Evolutionary conservation across 2,888 invertebrate species (phyloP).

Genomic region (Tetropium fuscum): DNA sequence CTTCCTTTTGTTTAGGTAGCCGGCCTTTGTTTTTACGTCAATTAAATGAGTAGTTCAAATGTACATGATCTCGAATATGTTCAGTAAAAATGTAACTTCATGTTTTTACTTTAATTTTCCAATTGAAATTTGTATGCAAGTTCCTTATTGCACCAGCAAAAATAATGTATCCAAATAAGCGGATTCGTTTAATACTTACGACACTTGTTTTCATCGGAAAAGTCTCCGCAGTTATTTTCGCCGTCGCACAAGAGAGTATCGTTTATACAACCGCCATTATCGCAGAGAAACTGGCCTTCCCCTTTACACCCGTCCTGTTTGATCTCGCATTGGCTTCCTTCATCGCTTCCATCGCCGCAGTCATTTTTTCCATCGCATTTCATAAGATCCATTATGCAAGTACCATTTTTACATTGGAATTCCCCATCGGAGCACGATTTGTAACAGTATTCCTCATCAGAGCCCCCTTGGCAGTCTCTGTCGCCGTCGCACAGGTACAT

Average conservation of each 20-base stretch:
- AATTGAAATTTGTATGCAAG: no score
- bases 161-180: no score
- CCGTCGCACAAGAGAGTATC: conserved; percentile 78
- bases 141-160: no score
- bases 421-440: conserved; percentile 66
- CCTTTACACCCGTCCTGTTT: conserved; percentile 58
- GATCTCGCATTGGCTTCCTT: conserved; percentile 65
- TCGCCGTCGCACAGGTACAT: conserved; percentile 77
- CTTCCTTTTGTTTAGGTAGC: no score
- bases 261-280: conserved; percentile 75
- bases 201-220: conserved; percentile 78
- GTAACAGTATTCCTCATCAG: conserved; percentile 74
- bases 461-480: conserved; percentile 75
- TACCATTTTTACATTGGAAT: conserved; percentile 73
- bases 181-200: no score
- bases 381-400: conserved; percentile 74
- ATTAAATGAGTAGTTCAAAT: no score
- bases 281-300: conserved; percentile 73
- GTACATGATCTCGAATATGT: no score
- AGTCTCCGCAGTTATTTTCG: conserved; percentile 77
- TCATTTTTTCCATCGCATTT: conserved; percentile 81
- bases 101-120: no score
- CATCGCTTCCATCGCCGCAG: conserved; percentile 77
- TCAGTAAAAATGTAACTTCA: no score
- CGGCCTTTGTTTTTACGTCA: no score